Base-by-base conservation (phyloP, 2,113 vertebrate genomes). In the Cyrtonyx montezumae region DNA sequence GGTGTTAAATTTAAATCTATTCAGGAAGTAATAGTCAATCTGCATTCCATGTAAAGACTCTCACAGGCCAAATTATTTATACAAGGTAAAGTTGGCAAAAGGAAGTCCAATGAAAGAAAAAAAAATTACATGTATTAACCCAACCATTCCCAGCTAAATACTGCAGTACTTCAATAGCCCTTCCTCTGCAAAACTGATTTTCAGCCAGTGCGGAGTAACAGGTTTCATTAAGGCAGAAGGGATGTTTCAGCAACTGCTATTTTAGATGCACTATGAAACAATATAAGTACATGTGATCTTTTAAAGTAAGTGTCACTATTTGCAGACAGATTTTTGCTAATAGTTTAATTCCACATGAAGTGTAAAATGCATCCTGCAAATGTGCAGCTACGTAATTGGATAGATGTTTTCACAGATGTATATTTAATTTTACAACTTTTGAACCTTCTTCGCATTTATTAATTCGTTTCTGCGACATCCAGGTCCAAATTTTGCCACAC, bases 1-100 rank as follows among this genome's bases (percentile, higher is more conserved):
- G 96, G 96, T 98, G 97, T 98, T 97, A 97, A 94, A 98, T 98
- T 98, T 97, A 97, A 98, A 98, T 97, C 97, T 97, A 96, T 97
- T 98, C 97, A 97, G 97, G 97, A 98, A 98, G 97, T 98, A 98
- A 97, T 98, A 98, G 97, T 97, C 94, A 97, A 96, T 96, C 97
- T 94, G 92, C 95, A 97, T 97, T 97, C 97, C 96, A 95, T 94
- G 85, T 94, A 95, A 96, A 97, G 95, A 93, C 91, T 97, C 97
- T 98, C 96, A 96, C 96, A 97, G 97, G 96, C 97, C 96, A 97
- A 97, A 97, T 96, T 93, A 97, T 98, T 98, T 97, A 97, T 96
- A 97, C 88, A 94, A 96, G 96, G 97, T 97, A 98, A 98, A 98
- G 96, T 94, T 97, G 96, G 96, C 96, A 96, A 97, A 96, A 97